Evolutionary conservation across 2,113 vertebrate genomes (phyloP).

Genomic region (Tonatia bakeri): DNA sequence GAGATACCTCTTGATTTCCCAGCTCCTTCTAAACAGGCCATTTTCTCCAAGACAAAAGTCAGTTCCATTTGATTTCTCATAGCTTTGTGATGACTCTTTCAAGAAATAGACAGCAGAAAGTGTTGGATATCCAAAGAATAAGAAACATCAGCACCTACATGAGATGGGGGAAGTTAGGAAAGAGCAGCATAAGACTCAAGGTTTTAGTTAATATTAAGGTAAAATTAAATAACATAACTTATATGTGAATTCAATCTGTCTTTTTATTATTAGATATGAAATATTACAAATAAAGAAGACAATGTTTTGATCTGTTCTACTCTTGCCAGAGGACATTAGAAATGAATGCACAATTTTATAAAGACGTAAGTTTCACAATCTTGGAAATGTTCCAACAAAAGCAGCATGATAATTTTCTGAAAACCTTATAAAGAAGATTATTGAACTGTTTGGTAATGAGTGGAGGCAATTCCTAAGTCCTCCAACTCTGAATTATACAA

Average conservation of each 20-base stretch:
- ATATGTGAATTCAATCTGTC: background rate
- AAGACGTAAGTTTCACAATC: background rate
- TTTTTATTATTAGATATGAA: background rate
- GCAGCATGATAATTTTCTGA: background rate
- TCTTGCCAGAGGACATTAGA: background rate
- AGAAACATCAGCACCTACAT: background rate
- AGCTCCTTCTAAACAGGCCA: background rate
- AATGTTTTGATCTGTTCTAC: background rate
- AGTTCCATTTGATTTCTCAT: background rate
- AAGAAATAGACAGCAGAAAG: background rate
- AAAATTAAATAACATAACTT: background rate
- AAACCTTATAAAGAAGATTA: background rate
- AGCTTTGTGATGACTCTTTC: background rate
- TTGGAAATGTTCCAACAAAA: background rate
- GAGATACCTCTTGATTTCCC: background rate
- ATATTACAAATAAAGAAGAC: background rate
- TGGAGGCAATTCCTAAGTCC: background rate
- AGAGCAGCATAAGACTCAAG: background rate
- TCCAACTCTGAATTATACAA: background rate
- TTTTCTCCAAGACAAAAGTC: background rate
- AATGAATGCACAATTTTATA: background rate
- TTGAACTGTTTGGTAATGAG: background rate
- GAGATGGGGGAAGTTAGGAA: background rate
- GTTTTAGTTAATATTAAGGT: background rate
- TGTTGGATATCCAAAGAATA: background rate